These are phyloP conservation scores for Sitta carolinensis DNA, from an alignment of 2,797 vertebrate genomes.

Conservation along the genomic window DNA sequence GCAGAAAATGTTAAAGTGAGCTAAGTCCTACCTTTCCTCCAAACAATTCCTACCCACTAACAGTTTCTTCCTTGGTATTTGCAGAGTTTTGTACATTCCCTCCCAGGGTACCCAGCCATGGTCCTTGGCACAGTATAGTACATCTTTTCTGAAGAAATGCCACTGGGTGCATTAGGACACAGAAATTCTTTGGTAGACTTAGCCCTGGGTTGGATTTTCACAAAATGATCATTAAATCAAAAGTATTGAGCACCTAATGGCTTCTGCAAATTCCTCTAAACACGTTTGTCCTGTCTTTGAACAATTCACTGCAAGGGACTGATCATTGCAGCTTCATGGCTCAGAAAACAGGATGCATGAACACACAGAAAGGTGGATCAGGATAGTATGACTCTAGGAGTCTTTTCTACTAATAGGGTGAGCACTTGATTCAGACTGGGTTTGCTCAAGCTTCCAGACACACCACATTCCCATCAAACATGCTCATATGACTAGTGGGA, in stretches of 20 bases:
- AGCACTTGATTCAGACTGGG: background rate
- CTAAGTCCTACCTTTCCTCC: background rate
- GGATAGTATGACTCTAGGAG: background rate
- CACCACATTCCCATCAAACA: background rate
- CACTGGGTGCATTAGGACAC: background rate
- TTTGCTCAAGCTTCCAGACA: background rate
- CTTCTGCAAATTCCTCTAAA: background rate
- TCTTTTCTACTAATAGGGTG: background rate
- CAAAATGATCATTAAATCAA: background rate
- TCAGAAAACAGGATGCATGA: background rate
- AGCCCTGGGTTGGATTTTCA: background rate
- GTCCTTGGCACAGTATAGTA: accelerated
- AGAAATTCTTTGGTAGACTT: background rate
- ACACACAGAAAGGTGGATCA: background rate
- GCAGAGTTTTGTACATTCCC: background rate
- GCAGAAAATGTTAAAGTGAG: background rate
- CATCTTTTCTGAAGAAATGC: background rate
- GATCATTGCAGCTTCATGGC: background rate
- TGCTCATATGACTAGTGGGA: background rate
- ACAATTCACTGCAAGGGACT: background rate
- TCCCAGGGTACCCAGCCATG: background rate
- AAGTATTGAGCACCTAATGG: background rate
- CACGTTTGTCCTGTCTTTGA: background rate
- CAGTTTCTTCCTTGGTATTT: background rate
- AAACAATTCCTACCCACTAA: background rate